phyloP scores from a whole-genome alignment of 2,797 vertebrate species.

The Sardinella longiceps region DNA sequence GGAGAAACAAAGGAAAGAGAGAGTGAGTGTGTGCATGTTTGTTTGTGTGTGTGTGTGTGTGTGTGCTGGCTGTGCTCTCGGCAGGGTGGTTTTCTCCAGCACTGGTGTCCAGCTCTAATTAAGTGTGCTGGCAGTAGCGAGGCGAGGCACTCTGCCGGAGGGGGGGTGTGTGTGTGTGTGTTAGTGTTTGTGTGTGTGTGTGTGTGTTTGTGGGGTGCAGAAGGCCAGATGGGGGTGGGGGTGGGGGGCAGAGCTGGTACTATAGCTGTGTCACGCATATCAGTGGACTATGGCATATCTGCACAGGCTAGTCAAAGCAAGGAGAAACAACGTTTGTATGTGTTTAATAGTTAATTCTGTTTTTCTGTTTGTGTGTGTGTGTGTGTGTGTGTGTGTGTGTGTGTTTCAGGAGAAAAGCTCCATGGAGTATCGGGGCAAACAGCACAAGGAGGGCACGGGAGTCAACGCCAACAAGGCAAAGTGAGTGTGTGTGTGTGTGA shows the following conservation, averaged over 20 bases:
- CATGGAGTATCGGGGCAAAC: constrained; percentile 77
- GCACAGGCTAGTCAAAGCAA: no score
- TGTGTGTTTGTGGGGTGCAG: not conserved
- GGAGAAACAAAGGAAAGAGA: not conserved
- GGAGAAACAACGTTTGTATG: no score
- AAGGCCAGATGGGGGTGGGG: not conserved
- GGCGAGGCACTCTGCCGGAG: not conserved
- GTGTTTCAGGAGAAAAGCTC: constrained; percentile 93
- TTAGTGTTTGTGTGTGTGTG: no score
- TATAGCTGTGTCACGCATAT: no score
- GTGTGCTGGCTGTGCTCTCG: not conserved
- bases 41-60: constrained; percentile 46
- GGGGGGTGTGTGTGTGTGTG: not conserved
- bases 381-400: constrained; percentile 20
- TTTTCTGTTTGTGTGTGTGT: not conserved
- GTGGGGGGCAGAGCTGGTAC: not conserved
- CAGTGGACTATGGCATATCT: not conserved
- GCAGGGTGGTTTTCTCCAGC: constrained; percentile 5
- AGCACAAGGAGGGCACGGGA: constrained; percentile 73
- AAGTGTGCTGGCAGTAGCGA: not conserved
- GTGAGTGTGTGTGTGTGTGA: constrained; percentile 59
- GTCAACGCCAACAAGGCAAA: constrained; percentile 74
- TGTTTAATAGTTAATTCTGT: no score
- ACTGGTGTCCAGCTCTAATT: constrained; percentile 19
- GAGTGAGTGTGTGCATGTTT: constrained; percentile 28